phyloP scores from a whole-genome alignment of 92 coral and sea anemone species.

The Parazoanthus darwini region DNA sequence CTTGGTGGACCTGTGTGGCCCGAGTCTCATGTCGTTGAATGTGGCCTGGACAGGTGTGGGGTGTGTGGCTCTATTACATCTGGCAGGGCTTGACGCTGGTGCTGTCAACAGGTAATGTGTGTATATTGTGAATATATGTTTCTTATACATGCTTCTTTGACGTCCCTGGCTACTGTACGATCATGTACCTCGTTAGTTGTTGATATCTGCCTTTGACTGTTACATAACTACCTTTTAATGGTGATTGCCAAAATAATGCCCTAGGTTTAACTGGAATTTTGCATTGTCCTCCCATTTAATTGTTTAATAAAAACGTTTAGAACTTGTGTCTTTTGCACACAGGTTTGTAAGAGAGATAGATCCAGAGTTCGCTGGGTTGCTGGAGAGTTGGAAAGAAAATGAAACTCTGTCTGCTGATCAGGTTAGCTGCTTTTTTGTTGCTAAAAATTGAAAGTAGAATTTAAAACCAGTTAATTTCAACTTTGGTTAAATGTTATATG shows the following conservation, averaged over 20 bases:
- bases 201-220: too few species aligned
- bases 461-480: not conserved
- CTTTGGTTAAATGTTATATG: too few species aligned
- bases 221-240: too few species aligned
- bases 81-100: slow-evolving; percentile 68
- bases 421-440: not conserved
- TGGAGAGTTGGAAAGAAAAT: not conserved
- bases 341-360: slow-evolving; percentile 21
- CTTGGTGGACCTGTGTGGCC: slow-evolving; percentile 71
- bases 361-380: not conserved
- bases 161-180: too few species aligned
- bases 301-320: not conserved
- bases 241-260: too few species aligned
- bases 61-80: slow-evolving; percentile 65
- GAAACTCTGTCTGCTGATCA: not conserved
- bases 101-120: slow-evolving; percentile 47
- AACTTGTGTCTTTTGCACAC: not conserved
- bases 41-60: slow-evolving; percentile 75
- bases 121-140: too few species aligned
- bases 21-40: slow-evolving; percentile 59
- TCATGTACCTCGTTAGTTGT: too few species aligned
- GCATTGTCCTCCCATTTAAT: not conserved
- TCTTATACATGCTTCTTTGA: too few species aligned
- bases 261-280: not conserved
- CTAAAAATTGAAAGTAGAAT: not conserved